A percentile compares a stretch with the other conserved stretches of the same genome.
Conservation (phyloP, 2,113 vertebrate genomes). For the Ivindomyrus marchei region DNA sequence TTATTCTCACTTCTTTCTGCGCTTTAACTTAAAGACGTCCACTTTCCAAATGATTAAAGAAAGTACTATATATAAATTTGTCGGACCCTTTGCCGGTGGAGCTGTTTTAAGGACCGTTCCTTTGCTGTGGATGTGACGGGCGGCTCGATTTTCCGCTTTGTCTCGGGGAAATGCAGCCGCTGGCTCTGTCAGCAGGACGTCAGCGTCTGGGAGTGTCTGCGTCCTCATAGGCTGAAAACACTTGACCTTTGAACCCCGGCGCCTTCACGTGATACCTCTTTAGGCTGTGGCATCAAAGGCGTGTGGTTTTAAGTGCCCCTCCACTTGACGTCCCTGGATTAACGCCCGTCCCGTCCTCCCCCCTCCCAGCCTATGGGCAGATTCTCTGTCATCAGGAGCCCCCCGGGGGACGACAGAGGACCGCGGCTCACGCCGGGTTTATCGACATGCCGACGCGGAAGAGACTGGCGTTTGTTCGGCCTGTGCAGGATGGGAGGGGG, state of each 20-base stretch:
- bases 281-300: not conserved
- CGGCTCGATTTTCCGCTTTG: not conserved
- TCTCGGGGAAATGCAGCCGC: not conserved
- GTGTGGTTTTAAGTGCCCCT: not conserved
- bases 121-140: not conserved
- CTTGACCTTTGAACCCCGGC: not conserved
- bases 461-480: not conserved
- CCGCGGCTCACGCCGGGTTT: not conserved
- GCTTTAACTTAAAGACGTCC: not conserved
- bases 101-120: not conserved
- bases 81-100: not conserved
- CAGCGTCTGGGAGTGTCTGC: not conserved
- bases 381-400: not conserved
- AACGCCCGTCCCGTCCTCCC: not conserved
- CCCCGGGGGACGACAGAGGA: not conserved
- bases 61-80: not conserved
- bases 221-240: not conserved
- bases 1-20: not conserved
- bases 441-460: not conserved
- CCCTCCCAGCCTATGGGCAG: not conserved
- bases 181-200: not conserved
- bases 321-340: not conserved
- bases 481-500: not conserved
- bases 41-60: not conserved
- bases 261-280: not conserved